Base-by-base conservation (phyloP, 2,113 vertebrate genomes). In the Benitochromis conjunctus region DNA sequence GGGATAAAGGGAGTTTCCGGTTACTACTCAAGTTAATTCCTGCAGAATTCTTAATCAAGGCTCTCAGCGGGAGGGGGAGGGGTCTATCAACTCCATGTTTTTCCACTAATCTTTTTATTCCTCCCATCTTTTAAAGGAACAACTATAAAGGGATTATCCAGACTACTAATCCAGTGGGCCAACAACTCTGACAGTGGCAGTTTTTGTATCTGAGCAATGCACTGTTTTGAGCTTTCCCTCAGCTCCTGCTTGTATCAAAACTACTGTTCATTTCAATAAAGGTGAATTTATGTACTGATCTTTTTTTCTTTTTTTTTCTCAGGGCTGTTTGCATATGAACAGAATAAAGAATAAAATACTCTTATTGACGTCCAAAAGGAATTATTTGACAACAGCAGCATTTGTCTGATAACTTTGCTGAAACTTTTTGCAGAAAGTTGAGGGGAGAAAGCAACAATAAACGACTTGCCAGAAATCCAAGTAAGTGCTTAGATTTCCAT, bases 221-320 rank as follows among this genome's bases (percentile, higher is more conserved):
- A 92, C 92, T 88, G 89, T 91, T 94, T 88, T 87, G 89, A 95
- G 89, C 86, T 88, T 92, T 69, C 87, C 84, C 86, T 80, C 43
- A 92, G 93, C 93, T 93, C 91, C 84, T 88, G 92, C 94, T 96
- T 96, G 92, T 93, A 92, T 91, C 87, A 91, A 76, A 91, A 93
- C 92, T 87, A 90, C 89, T 91, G 90, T 94, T 88, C 92, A 89
- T 93, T 90, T 93, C 89, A 96, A 95, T 96, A 96, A 97, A 96
- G 87, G 87, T 90, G 77, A 91, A 85, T 94, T 94, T 93, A 94
- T 92, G 87, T 94, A 92, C 86, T 85, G 82, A 80, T 38, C 38
- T 82, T 36, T 83, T 29, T 53, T 38, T 18, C 36, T 64, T 31
- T 43, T 76, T 29, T 85, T 26, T 60, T 34, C 77, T 19, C 19